Evolutionary conservation across 2,113 vertebrate genomes (phyloP), one percentile per base, ranked within the genome.

Genomic region (Pygoscelis adeliae): DNA sequence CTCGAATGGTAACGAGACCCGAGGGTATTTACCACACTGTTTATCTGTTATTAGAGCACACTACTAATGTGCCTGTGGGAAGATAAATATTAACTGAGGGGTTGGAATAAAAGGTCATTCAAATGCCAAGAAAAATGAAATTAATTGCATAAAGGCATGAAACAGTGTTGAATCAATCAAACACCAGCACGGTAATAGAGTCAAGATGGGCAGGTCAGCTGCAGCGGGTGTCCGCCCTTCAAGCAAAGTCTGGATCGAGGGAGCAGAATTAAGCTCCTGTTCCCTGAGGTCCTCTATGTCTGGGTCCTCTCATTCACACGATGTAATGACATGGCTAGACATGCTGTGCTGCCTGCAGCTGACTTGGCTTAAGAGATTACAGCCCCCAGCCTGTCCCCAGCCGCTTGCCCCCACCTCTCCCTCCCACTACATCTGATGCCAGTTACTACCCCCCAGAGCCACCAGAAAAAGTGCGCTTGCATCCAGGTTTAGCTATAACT

Each of bases 61-160:
- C 23, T 72, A 8, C 63, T 90, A 78, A 95, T n/a, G 52, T 55
- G 67, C 87, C 87, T 78, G 87, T 71, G 76, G 78, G 69, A 93
- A 93, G 86, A 76, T 5, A 38, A 93, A 74, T 71, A 91, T 91
- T 79, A 95, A 76, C 40, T 32, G 56, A 91, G 59, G 47, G 61
- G 32, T 6, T 92, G 71, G 34, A 91, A 81, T 55, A 76, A 95
- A 96, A 97, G 78, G 89, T 86, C 78, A 72, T 67, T 77, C 72
- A 90, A 89, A 95, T 83, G 76, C 52, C 78, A 91, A 65, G 52
- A 74, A 93, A 95, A 94, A 67, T 61, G 6, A 84, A 96, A 87
- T 70, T 85, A 87, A 93, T 82, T 88, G 7, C 34, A 61, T 49
- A 81, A 89, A 92, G 88, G 34, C 66, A 96, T 30, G 83, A 95